A percentile compares a stretch with the other conserved stretches of the same genome.
Conservation (phyloP, 2,113 vertebrate genomes). For the Piprites chloris region DNA sequence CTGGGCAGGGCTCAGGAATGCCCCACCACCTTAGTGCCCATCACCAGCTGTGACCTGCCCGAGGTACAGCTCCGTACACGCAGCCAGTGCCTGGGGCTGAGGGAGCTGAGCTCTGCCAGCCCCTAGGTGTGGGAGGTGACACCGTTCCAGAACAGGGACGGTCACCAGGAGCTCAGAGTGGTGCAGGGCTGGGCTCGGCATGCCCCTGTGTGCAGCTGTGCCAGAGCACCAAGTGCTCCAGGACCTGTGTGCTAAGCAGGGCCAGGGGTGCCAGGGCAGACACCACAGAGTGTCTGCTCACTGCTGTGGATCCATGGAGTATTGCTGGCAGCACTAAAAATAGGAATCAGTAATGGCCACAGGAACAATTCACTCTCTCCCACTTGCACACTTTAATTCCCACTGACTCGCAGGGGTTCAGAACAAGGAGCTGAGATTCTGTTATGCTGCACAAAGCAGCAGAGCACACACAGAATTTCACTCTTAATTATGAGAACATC, state of each 20-base stretch:
- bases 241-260: not conserved
- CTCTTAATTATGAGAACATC: not conserved
- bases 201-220: accelerated
- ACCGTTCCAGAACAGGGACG: accelerated
- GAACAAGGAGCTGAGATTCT: not conserved
- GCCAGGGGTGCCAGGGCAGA: not conserved
- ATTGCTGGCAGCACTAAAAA: not conserved
- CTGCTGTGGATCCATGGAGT: not conserved
- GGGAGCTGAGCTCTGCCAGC: not conserved
- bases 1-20: not conserved
- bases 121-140: not conserved
- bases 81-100: not conserved
- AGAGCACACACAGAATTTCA: not conserved
- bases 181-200: not conserved
- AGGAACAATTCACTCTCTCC: not conserved
- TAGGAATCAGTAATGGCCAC: not conserved
- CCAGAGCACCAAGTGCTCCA: accelerated
- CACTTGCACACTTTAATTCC: not conserved
- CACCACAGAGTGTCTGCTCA: not conserved
- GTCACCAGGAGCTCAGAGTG: not conserved
- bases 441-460: not conserved
- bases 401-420: accelerated
- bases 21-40: too few species aligned
- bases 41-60: not conserved
- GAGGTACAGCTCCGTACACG: accelerated